Conservation (phyloP, 92 coral and sea anemone genomes). For the Bergia puertoricense region DNA sequence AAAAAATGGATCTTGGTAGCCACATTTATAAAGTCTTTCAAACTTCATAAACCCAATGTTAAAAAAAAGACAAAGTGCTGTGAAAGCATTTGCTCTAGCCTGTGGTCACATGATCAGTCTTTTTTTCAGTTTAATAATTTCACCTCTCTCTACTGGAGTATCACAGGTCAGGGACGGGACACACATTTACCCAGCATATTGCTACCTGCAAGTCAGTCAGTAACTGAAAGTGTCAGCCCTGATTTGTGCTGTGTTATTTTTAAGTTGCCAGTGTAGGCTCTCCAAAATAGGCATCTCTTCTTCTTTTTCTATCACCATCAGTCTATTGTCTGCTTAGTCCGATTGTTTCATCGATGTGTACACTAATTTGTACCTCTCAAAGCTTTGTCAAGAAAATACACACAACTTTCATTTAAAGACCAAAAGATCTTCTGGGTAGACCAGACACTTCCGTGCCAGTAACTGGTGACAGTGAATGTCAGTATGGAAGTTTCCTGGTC, state of each 20-base stretch:
- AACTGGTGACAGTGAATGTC: not conserved
- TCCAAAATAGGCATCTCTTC: not conserved
- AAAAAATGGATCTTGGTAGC: not conserved
- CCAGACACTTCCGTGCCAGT: not conserved
- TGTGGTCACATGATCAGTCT: slow-evolving; percentile 1
- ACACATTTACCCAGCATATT: not conserved
- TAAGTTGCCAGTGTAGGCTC: slow-evolving; percentile 7
- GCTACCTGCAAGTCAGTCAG: not conserved
- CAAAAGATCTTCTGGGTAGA: not conserved
- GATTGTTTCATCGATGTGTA: too few relatives aligned
- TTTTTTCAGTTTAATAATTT: not conserved
- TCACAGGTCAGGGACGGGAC: slow-evolving; percentile 6
- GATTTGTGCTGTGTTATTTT: slow-evolving; percentile 25
- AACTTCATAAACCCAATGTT: not conserved
- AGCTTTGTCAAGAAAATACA: too few relatives aligned
- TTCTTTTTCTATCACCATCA: not conserved
- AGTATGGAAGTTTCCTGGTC: slow-evolving; percentile 25
- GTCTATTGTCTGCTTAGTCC: not conserved
- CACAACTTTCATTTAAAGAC: not conserved
- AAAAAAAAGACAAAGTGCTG: not conserved
- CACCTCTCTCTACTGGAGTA: not conserved
- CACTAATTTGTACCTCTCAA: too few relatives aligned
- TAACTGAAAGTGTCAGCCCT: not conserved
- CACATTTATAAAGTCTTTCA: not conserved
- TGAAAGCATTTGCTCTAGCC: slow-evolving; percentile 17